Conservation (phyloP, 2,888 invertebrate species). For the Calameuta pallipes region DNA sequence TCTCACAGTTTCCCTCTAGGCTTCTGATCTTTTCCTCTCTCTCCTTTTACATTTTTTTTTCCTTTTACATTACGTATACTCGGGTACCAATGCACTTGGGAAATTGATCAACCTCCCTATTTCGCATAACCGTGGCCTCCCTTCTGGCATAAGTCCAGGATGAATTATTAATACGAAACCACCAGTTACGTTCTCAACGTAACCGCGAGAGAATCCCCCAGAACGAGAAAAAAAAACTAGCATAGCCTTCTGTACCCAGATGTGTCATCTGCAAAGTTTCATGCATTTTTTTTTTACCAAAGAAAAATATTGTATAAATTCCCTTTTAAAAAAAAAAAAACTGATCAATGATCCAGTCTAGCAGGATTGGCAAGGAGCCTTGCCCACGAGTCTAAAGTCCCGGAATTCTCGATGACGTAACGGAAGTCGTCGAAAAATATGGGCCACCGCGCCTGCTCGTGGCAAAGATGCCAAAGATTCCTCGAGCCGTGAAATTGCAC, state of each 20-base stretch:
- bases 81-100: neutral
- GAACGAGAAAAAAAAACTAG: neutral
- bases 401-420: slow-evolving; percentile 2
- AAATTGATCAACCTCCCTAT: neutral
- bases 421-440: neutral
- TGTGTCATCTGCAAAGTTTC: neutral
- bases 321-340: neutral
- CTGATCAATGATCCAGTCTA: neutral
- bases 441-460: slow-evolving; percentile 1
- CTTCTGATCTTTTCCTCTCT: neutral
- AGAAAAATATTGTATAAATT: neutral
- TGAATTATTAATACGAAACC: neutral
- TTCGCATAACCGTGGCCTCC: neutral
- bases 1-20: neutral
- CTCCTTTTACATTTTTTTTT: neutral
- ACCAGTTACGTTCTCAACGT: neutral
- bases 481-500: slow-evolving; percentile 27
- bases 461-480: slow-evolving; percentile 10
- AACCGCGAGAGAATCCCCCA: neutral
- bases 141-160: neutral
- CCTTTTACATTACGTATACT: neutral
- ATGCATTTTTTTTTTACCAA: neutral
- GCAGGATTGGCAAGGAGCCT: slow-evolving; percentile 4
- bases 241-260: neutral
- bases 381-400: neutral